Base-by-base conservation (phyloP, 2,113 vertebrate genomes). In the Perca flavescens region DNA sequence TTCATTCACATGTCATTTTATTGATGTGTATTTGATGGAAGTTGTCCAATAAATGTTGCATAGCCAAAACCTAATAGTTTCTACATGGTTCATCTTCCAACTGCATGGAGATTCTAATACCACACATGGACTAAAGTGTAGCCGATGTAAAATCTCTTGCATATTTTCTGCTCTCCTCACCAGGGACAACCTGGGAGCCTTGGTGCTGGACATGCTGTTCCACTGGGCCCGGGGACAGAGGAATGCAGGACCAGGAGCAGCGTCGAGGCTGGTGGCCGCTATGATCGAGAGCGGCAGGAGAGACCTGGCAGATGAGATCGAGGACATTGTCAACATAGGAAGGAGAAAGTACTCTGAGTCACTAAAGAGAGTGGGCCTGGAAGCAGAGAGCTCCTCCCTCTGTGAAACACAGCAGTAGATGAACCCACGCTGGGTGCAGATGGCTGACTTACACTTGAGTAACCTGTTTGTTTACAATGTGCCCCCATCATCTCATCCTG, bases 161-260 rank as follows among this genome's bases (percentile, higher is more conserved):
- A 8, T 57, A 14, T 78, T 15, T 58, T 74, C 2, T 78, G 13
- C 68, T 79, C 13, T 34, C 12, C 17, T 31, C 54, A 58, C 56
- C 82, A 99, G 98, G 88, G 96, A 97, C 40, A 94, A 98, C 87
- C 95, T 99, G 68, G 94, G 96, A 0, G 94, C 90, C 54, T 93
- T 97, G 94, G 95, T 97, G 71, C 90, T 96, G 73, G 95, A 97
- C 65, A 97, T 99, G 97, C 95, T 99, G 16, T 98, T 99, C 90
- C 95, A 93, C 0, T 99, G 98, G 98, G 98, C 97, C 0, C 94
- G 95, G 77, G 91, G 86, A 79, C 97, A 97, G 87, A 91, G 77
- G 84, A 93, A 93, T 19, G 92, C 94, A 8, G 93, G 94, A 36
- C 94, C 95, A 0, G 95, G 96, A 34, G 96, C 96, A 0, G 95